Base-by-base conservation (phyloP, 1,140 invertebrate species). In the Cherax destructor region DNA sequence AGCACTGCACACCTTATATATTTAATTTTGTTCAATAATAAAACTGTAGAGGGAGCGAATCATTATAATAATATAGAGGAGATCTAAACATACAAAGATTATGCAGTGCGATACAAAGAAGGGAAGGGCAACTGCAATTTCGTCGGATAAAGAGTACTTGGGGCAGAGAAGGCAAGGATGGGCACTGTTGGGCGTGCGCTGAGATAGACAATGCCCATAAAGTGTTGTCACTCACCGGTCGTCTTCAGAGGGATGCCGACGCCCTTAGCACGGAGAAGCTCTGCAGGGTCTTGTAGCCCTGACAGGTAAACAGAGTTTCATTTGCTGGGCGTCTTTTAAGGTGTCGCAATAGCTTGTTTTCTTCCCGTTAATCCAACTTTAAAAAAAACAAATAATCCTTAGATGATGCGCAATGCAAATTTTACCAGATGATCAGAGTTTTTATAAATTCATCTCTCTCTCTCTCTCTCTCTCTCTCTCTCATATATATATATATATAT, bases 261-360 rank as follows among this genome's bases (percentile, higher is more conserved):
- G 56, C 81, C 56, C 61, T 21, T 41, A n/a, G 9, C 41, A 61
- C 81, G 24, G 10, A 83, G 81, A 10, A 47, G 18, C 81, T 30
- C 81, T 9, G 30, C 81, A 4, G 81, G 81, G 30, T 59, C n/a
- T 1, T 81, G 79, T 59, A 81, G n/a, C 24, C n/a, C 24, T 78
- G 52, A 77, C 74, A 56, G 72, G 5, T 78, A 24, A 77, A 50
- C 72, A 59, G n/a, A 49, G 3, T 13, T 78, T 59, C 72, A 78
- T 61, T 59, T 78, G n/a, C 74, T 16, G 85, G 85, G 84, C 84
- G 84, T 86, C 84, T 11, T 21, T 52, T n/a, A 47, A 86, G 84
- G 85, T 78, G 85, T 61, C 52, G 52, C 30, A 78, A 61, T 21
- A 24, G 16, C 65, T 56, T 61, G 85, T 59, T 56, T 69, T 24